phyloP scores from a whole-genome alignment of 2,888 invertebrate genomes.

The Oxyscelio sp. region DNA sequence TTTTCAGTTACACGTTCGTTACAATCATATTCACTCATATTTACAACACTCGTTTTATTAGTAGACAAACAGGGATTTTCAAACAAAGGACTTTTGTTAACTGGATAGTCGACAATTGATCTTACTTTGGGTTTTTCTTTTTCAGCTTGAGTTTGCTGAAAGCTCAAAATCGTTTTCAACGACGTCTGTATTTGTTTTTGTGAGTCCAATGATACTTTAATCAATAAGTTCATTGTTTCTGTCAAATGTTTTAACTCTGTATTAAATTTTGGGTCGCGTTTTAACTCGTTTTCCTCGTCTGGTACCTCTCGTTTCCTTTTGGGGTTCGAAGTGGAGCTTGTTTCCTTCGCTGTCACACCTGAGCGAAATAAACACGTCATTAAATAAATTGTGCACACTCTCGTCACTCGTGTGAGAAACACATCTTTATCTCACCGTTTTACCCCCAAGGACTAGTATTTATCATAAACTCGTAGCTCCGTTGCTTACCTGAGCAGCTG shows the following conservation, averaged over 20 bases:
- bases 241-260: not conserved
- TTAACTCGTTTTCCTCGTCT: not conserved
- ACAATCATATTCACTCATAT: not conserved
- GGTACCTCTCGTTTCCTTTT: no score
- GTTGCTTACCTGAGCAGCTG: no score
- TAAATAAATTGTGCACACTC: no score
- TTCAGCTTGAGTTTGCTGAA: not conserved
- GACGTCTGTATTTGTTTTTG: not conserved
- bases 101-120: not conserved
- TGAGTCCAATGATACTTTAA: not conserved
- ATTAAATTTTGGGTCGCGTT: no score
- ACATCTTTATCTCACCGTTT: no score
- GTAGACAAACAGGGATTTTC: not conserved
- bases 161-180: not conserved
- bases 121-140: not conserved
- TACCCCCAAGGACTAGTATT: no score
- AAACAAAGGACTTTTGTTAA: not conserved
- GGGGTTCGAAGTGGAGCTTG: not conserved
- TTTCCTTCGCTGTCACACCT: not conserved
- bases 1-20: not conserved
- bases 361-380: no score
- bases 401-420: no score
- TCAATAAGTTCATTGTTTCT: not conserved
- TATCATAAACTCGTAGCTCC: no score
- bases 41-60: not conserved